A percentile compares a stretch with the other conserved stretches of the same genome.
These are phyloP conservation scores for Gallinago media DNA, from an alignment of 2,113 vertebrate genomes.

Conservation along the genomic window DNA sequence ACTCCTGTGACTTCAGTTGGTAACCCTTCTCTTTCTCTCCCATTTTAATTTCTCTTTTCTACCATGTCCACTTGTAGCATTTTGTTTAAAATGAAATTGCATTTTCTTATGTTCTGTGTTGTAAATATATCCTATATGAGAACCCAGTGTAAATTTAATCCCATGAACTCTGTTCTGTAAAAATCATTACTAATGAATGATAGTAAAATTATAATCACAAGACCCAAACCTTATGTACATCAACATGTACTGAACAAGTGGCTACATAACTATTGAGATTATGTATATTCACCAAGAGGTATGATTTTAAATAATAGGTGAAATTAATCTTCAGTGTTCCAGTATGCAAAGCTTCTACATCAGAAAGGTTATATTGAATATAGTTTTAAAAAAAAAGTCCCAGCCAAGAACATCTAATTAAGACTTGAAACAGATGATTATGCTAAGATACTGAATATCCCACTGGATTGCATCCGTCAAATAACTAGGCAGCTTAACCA, in stretches of 20 bases:
- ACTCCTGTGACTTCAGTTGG: not conserved
- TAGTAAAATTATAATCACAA: not conserved
- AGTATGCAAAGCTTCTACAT: not conserved
- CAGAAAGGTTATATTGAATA: not conserved
- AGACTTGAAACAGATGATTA: constrained; percentile 30
- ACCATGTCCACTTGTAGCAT: not conserved
- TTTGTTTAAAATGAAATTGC: not conserved
- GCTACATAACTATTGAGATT: not conserved
- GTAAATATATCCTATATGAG: not conserved
- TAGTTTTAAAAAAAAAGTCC: not conserved
- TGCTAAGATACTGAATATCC: not conserved
- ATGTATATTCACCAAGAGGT: not conserved
- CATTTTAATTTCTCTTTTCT: not conserved
- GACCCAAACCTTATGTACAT: not conserved
- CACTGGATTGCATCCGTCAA: not conserved
- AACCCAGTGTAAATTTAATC: not conserved
- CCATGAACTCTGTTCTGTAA: not conserved
- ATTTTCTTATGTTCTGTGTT: not conserved
- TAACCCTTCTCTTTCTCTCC: not conserved
- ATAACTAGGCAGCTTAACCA: not conserved
- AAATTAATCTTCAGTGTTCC: not conserved
- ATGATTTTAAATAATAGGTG: not conserved
- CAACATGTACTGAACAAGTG: not conserved
- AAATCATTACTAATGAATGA: not conserved
- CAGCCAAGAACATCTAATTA: constrained; percentile 3